Percentiles rank a stretch among this genome's conserved stretches.
phyloP scores from a whole-genome alignment of 1,140 invertebrate species.

The Leptinotarsa texana region DNA sequence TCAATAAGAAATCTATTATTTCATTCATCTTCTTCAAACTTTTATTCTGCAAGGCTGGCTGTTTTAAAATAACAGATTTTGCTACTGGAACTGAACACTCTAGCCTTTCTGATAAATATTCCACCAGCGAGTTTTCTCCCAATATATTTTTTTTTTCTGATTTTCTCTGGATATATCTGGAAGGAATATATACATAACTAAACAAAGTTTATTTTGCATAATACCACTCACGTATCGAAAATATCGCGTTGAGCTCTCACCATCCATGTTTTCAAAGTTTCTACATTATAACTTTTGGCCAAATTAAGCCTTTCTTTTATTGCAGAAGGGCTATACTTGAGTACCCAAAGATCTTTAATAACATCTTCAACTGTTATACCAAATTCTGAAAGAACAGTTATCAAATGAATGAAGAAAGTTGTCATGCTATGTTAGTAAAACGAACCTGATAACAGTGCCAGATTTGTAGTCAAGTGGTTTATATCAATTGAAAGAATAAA shows the following conservation, averaged over 20 bases:
- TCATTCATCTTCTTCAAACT: slow-evolving; percentile 59
- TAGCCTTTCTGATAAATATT: slow-evolving; percentile 58
- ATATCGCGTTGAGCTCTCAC: slow-evolving; percentile 56
- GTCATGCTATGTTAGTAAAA: too few relatives aligned
- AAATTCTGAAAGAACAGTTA: slow-evolving; percentile 47
- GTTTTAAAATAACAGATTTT: slow-evolving; percentile 54
- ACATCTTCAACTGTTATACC: slow-evolving; percentile 56
- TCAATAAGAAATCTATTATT: slow-evolving; percentile 59
- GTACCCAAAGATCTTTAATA: slow-evolving; percentile 59
- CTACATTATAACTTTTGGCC: slow-evolving; percentile 55
- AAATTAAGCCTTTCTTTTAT: slow-evolving; percentile 54
- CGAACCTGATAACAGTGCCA: slow-evolving; percentile 37
- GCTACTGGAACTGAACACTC: slow-evolving; percentile 53
- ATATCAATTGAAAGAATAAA: slow-evolving; percentile 39
- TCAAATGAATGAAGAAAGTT: slow-evolving; percentile 6
- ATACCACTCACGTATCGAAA: slow-evolving; percentile 52
- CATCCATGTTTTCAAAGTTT: slow-evolving; percentile 63
- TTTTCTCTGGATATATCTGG: slow-evolving; percentile 55
- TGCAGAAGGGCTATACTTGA: slow-evolving; percentile 55
- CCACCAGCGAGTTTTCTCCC: slow-evolving; percentile 54
- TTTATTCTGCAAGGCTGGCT: slow-evolving; percentile 57
- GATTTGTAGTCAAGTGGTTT: slow-evolving; percentile 32
- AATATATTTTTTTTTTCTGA: slow-evolving; percentile 56
- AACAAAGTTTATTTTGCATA: slow-evolving; percentile 21
- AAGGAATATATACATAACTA: slow-evolving; percentile 20